Base-by-base conservation (phyloP, 1,140 invertebrate species). In the Drosophila ercepeae region DNA sequence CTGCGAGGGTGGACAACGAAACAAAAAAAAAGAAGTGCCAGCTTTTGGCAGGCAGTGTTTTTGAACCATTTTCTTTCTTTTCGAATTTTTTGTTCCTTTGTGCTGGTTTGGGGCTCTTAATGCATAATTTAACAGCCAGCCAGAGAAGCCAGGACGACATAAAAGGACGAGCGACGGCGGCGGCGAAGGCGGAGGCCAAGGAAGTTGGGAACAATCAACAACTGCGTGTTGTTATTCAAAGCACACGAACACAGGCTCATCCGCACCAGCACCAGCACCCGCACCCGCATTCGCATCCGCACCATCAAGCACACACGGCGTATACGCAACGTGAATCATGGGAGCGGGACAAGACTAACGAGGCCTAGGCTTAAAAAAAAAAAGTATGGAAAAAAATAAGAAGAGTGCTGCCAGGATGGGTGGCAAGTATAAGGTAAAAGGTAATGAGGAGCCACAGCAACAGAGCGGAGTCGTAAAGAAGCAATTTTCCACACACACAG, bases 41-140 rank as follows among this genome's bases (percentile, higher is more conserved):
- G 53, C 45, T 82, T 82, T 79, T 81, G 53, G 53, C 55, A 70
- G 42, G 25, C 72, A 76, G 61, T 58, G 82, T 82, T 82, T 81
- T 81, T 72, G 48, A 67, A 67, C 36, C 64, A 67, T 67, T 67
- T 67, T 36, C 13, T 49, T 49, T 49, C 46, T 2, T 32, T 53
- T 45, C 25, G 39, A 36, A 51, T 84, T 75, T 63, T 75, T 75
- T 63, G 63, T 45, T 14, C 42, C 54, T 50, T 55, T 67, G 72
- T 60, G 39, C 9, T 25, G 48, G 61, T 34, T 54, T 48, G 75
- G 61, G 71, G 64, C 59, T 76, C 69, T 86, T 89, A 88, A 88
- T 88, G 82, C 82, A 88, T 88, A 88, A 88, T 88, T 88, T 88
- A 88, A 88, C 82, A 88, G 74, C 74, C 74, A 75, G 69, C 74